Evolutionary conservation across 2,888 invertebrate genomes (phyloP).

Genomic region (Pherbina coryleti): DNA sequence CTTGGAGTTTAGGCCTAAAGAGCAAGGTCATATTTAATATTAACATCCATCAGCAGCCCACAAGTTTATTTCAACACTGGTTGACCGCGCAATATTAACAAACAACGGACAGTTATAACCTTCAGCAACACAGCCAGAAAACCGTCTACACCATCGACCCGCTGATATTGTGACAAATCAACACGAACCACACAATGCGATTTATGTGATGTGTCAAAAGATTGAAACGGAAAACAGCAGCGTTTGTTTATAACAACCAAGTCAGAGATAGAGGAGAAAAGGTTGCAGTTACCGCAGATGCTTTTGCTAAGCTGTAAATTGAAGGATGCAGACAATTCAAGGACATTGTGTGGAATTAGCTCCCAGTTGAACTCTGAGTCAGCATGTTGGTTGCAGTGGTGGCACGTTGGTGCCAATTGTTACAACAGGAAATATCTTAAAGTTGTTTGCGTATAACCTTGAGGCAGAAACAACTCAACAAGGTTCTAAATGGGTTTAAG

Average conservation of each 20-base stretch:
- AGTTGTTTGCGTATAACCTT: background rate
- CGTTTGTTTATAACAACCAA: background rate
- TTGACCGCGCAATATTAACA: slow-evolving; percentile 1
- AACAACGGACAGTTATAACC: background rate
- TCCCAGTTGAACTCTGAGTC: no score
- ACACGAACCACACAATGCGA: no score
- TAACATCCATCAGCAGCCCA: background rate
- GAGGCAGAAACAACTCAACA: background rate
- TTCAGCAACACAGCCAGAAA: background rate
- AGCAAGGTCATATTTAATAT: background rate
- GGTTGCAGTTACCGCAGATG: background rate
- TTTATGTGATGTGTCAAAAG: background rate
- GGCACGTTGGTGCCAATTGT: background rate
- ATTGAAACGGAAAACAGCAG: background rate
- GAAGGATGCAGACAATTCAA: background rate
- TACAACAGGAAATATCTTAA: background rate
- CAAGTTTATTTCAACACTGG: slow-evolving; percentile 6
- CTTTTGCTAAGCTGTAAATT: background rate
- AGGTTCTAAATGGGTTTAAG: background rate
- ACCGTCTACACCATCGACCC: background rate
- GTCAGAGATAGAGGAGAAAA: background rate
- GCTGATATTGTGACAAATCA: no score
- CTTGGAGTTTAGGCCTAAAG: no score
- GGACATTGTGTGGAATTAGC: background rate
- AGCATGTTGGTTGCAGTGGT: background rate